A percentile compares a stretch with the other conserved stretches of the same genome.
These are phyloP conservation scores for Scortum barcoo DNA, from an alignment of 2,113 vertebrate species.

Conservation along the genomic window DNA sequence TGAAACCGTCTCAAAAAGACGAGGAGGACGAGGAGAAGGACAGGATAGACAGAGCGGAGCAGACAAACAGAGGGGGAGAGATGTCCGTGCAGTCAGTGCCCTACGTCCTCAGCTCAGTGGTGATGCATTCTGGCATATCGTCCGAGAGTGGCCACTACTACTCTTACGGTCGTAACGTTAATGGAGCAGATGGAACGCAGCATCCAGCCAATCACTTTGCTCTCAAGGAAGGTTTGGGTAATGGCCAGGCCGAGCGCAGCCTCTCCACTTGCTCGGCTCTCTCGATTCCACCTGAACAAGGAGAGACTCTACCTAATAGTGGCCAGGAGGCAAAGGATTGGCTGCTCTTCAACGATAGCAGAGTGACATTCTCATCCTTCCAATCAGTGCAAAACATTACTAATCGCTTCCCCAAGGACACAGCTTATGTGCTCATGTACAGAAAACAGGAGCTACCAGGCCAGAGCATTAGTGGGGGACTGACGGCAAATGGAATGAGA, in stretches of 20 bases:
- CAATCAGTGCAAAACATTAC: slow-evolving; percentile 97
- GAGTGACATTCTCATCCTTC: slow-evolving; percentile 97
- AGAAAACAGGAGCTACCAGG: slow-evolving; percentile 88
- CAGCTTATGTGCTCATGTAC: slow-evolving; percentile 97
- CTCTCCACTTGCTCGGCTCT: slow-evolving; percentile 62
- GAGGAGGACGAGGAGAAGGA: slow-evolving; percentile 81
- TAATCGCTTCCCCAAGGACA: slow-evolving; percentile 97
- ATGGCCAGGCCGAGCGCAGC: slow-evolving; percentile 55
- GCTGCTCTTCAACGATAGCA: slow-evolving; percentile 98
- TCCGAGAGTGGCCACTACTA: slow-evolving; percentile 99
- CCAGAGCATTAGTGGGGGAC: slow-evolving; percentile 63
- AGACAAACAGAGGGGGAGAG: slow-evolving; percentile 70
- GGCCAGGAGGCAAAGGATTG: slow-evolving; percentile 89
- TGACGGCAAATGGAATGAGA: slow-evolving; percentile 84
- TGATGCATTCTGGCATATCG: slow-evolving; percentile 97
- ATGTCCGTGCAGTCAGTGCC: slow-evolving; percentile 82
- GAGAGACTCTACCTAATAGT: slow-evolving; percentile 50
- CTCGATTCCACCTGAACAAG: slow-evolving; percentile 78
- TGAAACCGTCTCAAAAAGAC: slow-evolving; percentile 92
- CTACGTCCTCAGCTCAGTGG: slow-evolving; percentile 94
- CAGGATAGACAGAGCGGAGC: slow-evolving; percentile 44
- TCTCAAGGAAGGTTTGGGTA: slow-evolving; percentile 75
- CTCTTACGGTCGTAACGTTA: slow-evolving; percentile 92
- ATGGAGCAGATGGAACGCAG: slow-evolving; percentile 79
- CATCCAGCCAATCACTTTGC: slow-evolving; percentile 70